Evolutionary conservation across 2,113 vertebrate genomes (phyloP).

Genomic region (Caloenas nicobarica): DNA sequence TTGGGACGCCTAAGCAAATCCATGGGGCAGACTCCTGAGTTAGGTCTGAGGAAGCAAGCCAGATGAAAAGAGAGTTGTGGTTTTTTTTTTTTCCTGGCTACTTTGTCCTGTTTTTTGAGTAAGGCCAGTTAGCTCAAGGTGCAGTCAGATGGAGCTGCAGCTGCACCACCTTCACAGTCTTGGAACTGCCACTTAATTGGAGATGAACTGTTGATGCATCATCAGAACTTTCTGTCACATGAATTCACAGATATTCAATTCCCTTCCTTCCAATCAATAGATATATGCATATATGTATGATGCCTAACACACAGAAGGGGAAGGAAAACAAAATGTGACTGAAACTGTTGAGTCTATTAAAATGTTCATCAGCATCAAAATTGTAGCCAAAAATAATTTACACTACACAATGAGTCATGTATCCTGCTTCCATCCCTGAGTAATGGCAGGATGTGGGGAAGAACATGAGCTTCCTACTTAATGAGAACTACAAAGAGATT

Average conservation of each 20-base stretch:
- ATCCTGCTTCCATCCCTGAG: neutral
- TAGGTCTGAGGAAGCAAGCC: neutral
- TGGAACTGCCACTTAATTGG: neutral
- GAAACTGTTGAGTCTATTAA: neutral
- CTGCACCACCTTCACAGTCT: neutral
- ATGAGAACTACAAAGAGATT: neutral
- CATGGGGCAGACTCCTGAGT: neutral
- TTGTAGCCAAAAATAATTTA: slow-evolving; percentile 1
- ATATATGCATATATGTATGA: neutral
- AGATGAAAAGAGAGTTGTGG: neutral
- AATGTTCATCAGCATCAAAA: neutral
- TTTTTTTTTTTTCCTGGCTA: fast-evolving
- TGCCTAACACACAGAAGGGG: neutral
- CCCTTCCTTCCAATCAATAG: neutral
- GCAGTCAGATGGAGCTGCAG: neutral
- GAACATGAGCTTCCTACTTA: neutral
- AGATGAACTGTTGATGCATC: neutral
- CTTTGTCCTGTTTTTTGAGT: neutral
- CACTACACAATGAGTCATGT: neutral
- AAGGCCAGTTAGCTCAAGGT: neutral
- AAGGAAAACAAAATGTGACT: neutral
- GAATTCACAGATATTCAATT: neutral
- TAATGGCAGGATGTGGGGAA: neutral
- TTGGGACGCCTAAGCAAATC: neutral
- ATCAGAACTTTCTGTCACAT: neutral